A percentile compares a stretch with the other conserved stretches of the same genome.
Conservation (phyloP, 2,888 invertebrate genomes). For the Xylota segnis region DNA sequence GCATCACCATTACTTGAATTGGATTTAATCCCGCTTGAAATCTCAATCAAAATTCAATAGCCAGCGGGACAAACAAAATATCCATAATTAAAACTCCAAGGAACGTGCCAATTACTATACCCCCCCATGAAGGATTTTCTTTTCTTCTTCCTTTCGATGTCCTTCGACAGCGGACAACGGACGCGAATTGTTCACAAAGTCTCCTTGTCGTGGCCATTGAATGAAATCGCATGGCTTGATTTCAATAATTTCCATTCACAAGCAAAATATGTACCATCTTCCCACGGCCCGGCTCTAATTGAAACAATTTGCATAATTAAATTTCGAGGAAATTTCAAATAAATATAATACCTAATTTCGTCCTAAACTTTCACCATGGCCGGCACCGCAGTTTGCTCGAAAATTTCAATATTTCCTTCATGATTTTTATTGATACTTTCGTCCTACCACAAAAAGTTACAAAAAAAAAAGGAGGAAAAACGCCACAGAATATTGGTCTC, state of each 20-base stretch:
- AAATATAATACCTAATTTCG: conserved; percentile 27
- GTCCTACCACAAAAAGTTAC: background rate
- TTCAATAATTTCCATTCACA: background rate
- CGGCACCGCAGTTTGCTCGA: background rate
- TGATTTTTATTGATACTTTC: conserved; percentile 22
- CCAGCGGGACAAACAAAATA: background rate
- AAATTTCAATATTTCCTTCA: conserved; percentile 31
- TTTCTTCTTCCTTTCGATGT: background rate
- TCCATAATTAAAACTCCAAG: conserved; percentile 3
- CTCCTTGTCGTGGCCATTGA: background rate
- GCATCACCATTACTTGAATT: background rate
- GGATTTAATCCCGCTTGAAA: background rate
- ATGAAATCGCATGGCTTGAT: background rate
- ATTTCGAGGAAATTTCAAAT: conserved; percentile 52
- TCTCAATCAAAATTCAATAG: conserved; percentile 17
- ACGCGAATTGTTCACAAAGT: background rate
- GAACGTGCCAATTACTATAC: conserved; percentile 5
- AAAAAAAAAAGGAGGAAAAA: background rate
- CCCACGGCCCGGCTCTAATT: conserved; percentile 12
- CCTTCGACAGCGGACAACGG: background rate
- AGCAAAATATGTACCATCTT: background rate
- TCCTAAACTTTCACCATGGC: background rate
- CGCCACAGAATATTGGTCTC: conserved; percentile 1
- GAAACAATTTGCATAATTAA: conserved; percentile 65
- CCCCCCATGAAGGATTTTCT: background rate